phyloP scores from a whole-genome alignment of 2,113 vertebrate species.

The Orthonyx spaldingii region DNA sequence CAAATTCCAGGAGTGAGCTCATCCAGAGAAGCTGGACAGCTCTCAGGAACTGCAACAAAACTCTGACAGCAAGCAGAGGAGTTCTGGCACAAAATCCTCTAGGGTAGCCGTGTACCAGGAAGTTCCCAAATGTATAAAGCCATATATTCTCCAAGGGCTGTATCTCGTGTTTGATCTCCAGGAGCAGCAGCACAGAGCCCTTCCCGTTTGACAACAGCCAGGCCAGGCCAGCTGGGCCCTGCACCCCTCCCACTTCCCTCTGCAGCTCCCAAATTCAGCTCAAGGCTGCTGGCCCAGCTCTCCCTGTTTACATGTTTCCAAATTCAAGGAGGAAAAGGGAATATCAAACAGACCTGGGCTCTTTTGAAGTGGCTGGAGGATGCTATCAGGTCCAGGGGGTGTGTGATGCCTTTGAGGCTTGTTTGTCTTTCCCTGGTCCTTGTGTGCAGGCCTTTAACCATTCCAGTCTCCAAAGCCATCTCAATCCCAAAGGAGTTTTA shows the following conservation, averaged over 20 bases:
- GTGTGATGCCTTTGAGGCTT: constrained; percentile 34
- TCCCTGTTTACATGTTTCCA: constrained; percentile 44
- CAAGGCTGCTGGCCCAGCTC: constrained; percentile 14
- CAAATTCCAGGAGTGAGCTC: not conserved
- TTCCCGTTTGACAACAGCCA: not conserved
- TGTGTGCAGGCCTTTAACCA: not conserved
- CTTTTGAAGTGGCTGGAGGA: constrained; percentile 64
- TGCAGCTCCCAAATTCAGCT: not conserved
- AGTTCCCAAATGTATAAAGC: not conserved
- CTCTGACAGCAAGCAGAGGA: not conserved
- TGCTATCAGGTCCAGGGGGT: not conserved
- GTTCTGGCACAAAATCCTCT: not conserved
- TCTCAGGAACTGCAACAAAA: not conserved
- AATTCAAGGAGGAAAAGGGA: constrained; percentile 56
- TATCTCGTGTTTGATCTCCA: constrained; percentile 1
- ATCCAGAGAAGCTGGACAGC: not conserved
- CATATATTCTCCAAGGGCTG: not conserved
- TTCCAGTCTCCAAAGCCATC: not conserved
- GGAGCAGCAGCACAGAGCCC: not conserved
- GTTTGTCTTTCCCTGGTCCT: constrained; percentile 32
- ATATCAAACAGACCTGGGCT: constrained; percentile 59
- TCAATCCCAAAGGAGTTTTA: not conserved
- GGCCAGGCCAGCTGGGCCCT: constrained; percentile 5
- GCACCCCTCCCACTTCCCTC: constrained; percentile 13
- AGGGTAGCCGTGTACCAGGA: not conserved